phyloP scores from a whole-genome alignment of 2,113 vertebrate genomes.

The Astatotilapia flaviijosephi region DNA sequence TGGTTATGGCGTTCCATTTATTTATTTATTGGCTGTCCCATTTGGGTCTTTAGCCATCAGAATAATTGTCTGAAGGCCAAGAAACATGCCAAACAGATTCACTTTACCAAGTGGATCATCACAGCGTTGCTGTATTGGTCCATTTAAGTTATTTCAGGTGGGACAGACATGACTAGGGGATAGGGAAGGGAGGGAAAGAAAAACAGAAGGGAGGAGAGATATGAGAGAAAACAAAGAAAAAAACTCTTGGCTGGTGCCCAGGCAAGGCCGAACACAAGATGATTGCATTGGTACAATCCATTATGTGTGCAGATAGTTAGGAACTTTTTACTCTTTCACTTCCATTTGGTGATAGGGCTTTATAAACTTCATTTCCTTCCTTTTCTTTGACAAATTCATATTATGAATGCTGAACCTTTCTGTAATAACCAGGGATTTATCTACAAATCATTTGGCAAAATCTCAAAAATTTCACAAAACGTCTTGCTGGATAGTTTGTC shows the following conservation, averaged over 20 bases:
- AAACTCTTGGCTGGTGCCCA: not conserved
- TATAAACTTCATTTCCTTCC: not conserved
- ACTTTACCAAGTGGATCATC: not conserved
- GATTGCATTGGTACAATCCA: not conserved
- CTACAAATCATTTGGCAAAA: not conserved
- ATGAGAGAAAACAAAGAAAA: not conserved
- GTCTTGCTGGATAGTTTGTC: accelerated
- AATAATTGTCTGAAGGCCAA: not conserved
- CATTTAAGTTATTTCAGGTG: not conserved
- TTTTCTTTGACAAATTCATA: accelerated
- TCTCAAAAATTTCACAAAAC: accelerated
- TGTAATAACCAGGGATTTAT: accelerated
- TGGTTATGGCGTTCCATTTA: accelerated
- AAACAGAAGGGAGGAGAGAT: accelerated
- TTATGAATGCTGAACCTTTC: not conserved
- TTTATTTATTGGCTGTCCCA: not conserved
- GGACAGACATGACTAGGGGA: not conserved
- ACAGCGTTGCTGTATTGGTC: not conserved
- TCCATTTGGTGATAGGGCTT: not conserved
- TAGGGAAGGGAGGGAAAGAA: not conserved
- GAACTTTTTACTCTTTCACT: not conserved
- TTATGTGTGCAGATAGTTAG: accelerated
- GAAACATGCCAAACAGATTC: not conserved
- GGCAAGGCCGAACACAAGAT: not conserved
- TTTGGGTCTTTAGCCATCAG: accelerated